Conservation (phyloP, 2,797 vertebrate species). For the Galago senegalensis region DNA sequence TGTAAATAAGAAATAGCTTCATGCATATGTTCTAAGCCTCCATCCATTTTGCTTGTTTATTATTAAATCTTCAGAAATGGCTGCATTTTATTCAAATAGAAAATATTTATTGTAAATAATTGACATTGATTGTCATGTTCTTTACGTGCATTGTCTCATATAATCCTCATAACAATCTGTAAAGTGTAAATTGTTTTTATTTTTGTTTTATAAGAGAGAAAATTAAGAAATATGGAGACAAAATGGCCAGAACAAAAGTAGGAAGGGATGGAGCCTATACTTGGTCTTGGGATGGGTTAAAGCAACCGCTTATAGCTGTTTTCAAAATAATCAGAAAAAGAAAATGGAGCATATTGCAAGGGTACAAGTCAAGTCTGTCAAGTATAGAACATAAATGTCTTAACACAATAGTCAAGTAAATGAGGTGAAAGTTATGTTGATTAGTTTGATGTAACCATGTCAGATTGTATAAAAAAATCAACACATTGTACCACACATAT, state of each 20-base stretch:
- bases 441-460: too few relatives aligned
- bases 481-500: too few relatives aligned
- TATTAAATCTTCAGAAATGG: background rate
- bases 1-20: background rate
- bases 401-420: too few relatives aligned
- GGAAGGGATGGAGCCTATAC: background rate
- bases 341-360: too few relatives aligned
- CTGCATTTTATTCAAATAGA: background rate
- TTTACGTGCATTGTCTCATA: background rate
- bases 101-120: background rate
- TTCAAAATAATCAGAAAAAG: background rate
- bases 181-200: background rate
- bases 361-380: too few relatives aligned
- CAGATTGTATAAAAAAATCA: too few relatives aligned
- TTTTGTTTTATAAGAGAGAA: conserved; percentile 1
- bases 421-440: too few relatives aligned
- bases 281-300: conserved; percentile 19
- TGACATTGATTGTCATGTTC: background rate
- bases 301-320: background rate
- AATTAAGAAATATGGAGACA: background rate
- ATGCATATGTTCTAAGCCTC: background rate
- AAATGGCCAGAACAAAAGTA: background rate
- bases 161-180: background rate
- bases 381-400: too few relatives aligned
- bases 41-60: background rate